phyloP scores from a whole-genome alignment of 2,113 vertebrate species.

The Blennius ocellaris region DNA sequence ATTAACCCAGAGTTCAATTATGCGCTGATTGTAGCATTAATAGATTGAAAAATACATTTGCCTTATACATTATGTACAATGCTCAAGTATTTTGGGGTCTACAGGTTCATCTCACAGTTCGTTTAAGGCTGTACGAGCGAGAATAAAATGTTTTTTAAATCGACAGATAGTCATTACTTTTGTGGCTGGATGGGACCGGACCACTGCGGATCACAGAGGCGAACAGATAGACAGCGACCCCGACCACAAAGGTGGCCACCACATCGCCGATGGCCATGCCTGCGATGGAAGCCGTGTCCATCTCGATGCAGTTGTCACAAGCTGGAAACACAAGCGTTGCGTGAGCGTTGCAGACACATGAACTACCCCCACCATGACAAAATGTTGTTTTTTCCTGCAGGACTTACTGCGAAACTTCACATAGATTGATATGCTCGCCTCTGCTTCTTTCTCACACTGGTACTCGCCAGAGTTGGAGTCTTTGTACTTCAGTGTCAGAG shows the following conservation, averaged over 20 bases:
- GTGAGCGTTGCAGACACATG: too few species aligned
- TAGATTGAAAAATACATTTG: too few species aligned
- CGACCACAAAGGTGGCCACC: constrained; percentile 53
- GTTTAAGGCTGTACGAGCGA: too few species aligned
- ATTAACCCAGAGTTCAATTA: too few species aligned
- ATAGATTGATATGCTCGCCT: not conserved
- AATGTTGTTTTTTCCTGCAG: not conserved
- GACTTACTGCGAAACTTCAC: constrained; percentile 78
- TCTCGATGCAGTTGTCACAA: constrained; percentile 75
- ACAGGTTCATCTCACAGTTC: too few species aligned
- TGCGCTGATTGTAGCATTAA: too few species aligned
- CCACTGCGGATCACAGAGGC: constrained; percentile 19
- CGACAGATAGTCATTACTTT: constrained; percentile 56
- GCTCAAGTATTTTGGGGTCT: too few species aligned
- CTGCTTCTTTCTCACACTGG: rapidly evolving
- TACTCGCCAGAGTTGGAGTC: constrained; percentile 40
- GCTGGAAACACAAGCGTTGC: constrained; percentile 54
- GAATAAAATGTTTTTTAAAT: not conserved
- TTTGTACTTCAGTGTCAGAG: not conserved
- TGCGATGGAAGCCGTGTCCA: rapidly evolving
- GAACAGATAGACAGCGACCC: constrained; percentile 70
- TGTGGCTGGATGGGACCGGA: constrained; percentile 23
- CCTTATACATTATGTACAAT: too few species aligned
- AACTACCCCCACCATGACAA: too few species aligned
- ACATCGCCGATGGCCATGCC: constrained; percentile 57